Conservation (phyloP, 2,888 invertebrate genomes). For the Drosophila nigritarsus region DNA sequence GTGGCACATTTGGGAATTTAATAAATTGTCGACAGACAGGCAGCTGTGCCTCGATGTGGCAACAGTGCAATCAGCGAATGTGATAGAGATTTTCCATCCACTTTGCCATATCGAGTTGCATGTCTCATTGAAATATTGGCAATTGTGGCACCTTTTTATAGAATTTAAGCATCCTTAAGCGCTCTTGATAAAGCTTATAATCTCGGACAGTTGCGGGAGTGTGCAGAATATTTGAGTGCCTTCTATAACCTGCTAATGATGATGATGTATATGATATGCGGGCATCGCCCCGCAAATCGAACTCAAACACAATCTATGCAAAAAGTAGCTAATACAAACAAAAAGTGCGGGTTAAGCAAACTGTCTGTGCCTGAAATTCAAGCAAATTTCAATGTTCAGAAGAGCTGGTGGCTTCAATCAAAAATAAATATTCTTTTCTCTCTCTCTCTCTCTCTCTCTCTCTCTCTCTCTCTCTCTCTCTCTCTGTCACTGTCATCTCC, state of each 20-base stretch:
- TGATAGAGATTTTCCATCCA: conserved; percentile 8
- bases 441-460: too few relatives aligned
- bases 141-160: conserved; percentile 1
- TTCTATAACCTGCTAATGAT: conserved; percentile 24
- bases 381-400: background rate
- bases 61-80: conserved; percentile 41
- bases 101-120: conserved; percentile 5
- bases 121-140: conserved; percentile 3
- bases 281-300: conserved; percentile 26
- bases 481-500: background rate
- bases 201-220: conserved; percentile 4
- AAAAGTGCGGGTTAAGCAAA: background rate
- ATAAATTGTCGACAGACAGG: conserved; percentile 37
- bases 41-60: conserved; percentile 15
- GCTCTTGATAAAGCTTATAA: conserved; percentile 17
- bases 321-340: background rate
- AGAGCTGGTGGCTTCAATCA: background rate
- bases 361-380: background rate
- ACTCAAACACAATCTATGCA: conserved; percentile 1
- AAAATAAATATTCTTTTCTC: background rate
- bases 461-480: background rate
- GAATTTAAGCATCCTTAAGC: conserved; percentile 33
- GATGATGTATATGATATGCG: conserved; percentile 38
- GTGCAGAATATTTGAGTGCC: conserved; percentile 16
- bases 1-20: conserved; percentile 19